phyloP scores from a whole-genome alignment of 2,888 invertebrate genomes.

The Ochropacha duplaris region DNA sequence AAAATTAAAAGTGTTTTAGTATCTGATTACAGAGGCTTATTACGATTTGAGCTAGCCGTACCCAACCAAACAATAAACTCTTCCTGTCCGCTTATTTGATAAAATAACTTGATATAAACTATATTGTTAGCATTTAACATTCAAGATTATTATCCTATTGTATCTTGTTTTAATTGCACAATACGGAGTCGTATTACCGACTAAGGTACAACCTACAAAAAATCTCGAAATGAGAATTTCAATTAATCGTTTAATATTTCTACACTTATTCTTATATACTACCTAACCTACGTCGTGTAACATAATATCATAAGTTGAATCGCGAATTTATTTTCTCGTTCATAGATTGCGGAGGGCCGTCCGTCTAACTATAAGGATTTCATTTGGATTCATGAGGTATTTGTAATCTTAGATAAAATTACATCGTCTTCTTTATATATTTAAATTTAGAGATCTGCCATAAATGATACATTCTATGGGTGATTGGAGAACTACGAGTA shows the following conservation, averaged over 20 bases:
- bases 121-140: slow-evolving; percentile 6
- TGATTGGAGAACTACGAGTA: background rate
- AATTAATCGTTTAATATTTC: background rate
- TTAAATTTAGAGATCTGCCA: background rate
- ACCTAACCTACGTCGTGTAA: too few species aligned
- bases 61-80: slow-evolving; percentile 48
- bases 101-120: slow-evolving; percentile 5
- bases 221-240: background rate
- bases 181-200: background rate
- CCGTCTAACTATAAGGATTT: too few species aligned
- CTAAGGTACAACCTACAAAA: background rate
- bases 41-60: slow-evolving; percentile 55
- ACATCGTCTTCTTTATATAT: background rate
- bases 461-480: background rate
- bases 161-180: background rate
- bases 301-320: too few species aligned
- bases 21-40: slow-evolving; percentile 76
- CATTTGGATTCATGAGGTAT: too few species aligned
- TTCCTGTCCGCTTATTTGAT: slow-evolving; percentile 48
- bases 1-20: slow-evolving; percentile 80
- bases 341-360: too few species aligned
- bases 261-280: too few species aligned
- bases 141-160: slow-evolving; percentile 7
- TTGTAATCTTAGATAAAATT: background rate
- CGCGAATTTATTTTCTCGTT: too few species aligned